Evolutionary conservation across 2,888 invertebrate genomes (phyloP), one percentile per base, ranked within the genome.

Genomic region (Vandiemenella viatica): DNA sequence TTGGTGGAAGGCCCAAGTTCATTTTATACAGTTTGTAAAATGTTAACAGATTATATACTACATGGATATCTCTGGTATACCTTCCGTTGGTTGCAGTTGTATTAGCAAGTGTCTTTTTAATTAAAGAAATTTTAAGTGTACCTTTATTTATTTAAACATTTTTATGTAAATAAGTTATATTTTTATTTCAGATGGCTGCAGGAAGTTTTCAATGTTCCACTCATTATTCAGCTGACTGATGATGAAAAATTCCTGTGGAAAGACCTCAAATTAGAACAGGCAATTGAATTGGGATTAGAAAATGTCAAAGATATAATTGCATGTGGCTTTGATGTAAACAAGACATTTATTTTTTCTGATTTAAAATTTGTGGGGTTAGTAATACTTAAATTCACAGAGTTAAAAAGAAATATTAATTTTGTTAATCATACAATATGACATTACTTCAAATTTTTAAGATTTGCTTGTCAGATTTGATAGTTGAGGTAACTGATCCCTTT

Each of bases 261-360:
- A 64, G 91, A 96, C 63, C 71, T 98, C 46, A 83, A 83, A 58
- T 65, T 96, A 7, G 93, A 95, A 57, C 87, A 91, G 55, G 83
- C 90, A 0, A 77, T 85, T 48, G 77, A 77, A 61, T 74, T 97
- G 70, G 84, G 91, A 0, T 73, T 77, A 55, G 88, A 89, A 63
- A 99, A 99, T 69, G 88, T 91, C 1, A 96, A 92, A 67, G 98
- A 99, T 64, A 99, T 99, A 51, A 89, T 99, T 55, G 93, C 98
- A 1, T 80, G 90, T 58, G 98, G 97, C 1, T 99, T 97, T 65
- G 86, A 95, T 65, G 67, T 79, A 0, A 76, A 87, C 1, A 96
- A 93, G 62, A 99, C 98, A 0, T 98, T 99, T 63, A 92, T 99
- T 58, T 99, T 98, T 63, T 87, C 89, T 47, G 82, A 99, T 71